Percentiles rank a stretch among this genome's conserved stretches.
Conservation (phyloP, 1,140 invertebrate species). For the Drosophila aff. region DNA sequence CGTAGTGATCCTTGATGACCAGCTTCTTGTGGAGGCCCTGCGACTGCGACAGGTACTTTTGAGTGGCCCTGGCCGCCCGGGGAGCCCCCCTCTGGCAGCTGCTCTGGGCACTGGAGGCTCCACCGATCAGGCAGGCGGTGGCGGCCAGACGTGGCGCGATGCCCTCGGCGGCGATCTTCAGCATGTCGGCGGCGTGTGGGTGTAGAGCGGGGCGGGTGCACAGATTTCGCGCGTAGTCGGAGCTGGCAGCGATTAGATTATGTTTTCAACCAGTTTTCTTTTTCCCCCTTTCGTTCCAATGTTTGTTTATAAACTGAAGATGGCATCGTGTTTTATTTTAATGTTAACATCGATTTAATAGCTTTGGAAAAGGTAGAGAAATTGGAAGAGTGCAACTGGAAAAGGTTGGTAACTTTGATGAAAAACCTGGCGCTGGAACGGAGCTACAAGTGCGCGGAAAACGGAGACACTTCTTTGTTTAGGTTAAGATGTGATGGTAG, state of each 20-base stretch:
- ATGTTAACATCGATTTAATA: background rate
- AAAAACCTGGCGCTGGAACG: background rate
- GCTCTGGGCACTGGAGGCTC: slow-evolving; percentile 13
- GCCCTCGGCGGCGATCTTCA: slow-evolving; percentile 75
- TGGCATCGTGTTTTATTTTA: background rate
- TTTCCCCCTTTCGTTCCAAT: slow-evolving; percentile 11
- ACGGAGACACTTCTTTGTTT: no score
- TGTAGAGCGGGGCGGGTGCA: background rate
- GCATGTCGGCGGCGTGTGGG: slow-evolving; percentile 37
- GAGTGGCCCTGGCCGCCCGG: slow-evolving; percentile 51
- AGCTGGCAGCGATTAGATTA: slow-evolving; percentile 24
- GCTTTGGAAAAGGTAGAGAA: background rate
- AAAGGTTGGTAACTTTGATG: background rate
- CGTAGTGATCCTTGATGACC: slow-evolving; percentile 83
- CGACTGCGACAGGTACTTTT: slow-evolving; percentile 75
- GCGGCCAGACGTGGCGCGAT: slow-evolving; percentile 66
- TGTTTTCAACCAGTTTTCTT: slow-evolving; percentile 18
- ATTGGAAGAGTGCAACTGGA: background rate
- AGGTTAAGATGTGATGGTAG: no score
- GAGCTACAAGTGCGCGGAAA: background rate
- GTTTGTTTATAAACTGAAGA: slow-evolving; percentile 43
- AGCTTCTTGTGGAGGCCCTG: slow-evolving; percentile 65
- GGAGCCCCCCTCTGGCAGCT: slow-evolving; percentile 60
- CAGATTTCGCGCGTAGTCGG: slow-evolving; percentile 2
- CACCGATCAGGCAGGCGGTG: background rate